Conservation (phyloP, 2,888 invertebrate species). For the Leptinotarsa peninsularis region DNA sequence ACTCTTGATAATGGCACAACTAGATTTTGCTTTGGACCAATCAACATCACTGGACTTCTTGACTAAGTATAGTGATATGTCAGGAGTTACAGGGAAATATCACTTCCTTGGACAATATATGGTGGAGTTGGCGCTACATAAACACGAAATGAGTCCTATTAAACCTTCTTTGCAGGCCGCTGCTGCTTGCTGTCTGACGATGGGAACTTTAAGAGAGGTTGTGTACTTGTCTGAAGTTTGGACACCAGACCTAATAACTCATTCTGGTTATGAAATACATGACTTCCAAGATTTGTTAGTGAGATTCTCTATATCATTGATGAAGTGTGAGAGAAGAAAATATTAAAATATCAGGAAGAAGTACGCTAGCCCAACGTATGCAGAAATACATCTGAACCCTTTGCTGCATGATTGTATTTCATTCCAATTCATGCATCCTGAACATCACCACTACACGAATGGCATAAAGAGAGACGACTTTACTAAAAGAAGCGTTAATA, state of each 20-base stretch:
- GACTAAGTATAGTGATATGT: not conserved
- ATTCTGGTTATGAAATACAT: conserved; percentile 76
- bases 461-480: too few relatives aligned
- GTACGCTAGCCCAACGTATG: too few relatives aligned
- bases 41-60: not conserved
- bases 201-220: conserved; percentile 69
- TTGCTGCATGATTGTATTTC: too few relatives aligned
- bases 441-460: too few relatives aligned
- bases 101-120: conserved; percentile 82
- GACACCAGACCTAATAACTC: conserved; percentile 80
- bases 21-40: not conserved
- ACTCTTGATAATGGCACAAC: not conserved
- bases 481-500: too few relatives aligned
- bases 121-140: conserved; percentile 80
- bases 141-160: conserved; percentile 80
- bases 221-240: conserved; percentile 70
- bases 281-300: too few relatives aligned
- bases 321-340: too few relatives aligned
- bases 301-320: too few relatives aligned
- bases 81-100: conserved; percentile 50
- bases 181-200: conserved; percentile 81
- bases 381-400: too few relatives aligned
- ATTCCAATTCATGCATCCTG: too few relatives aligned
- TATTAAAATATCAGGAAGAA: too few relatives aligned
- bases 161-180: conserved; percentile 88